Percentiles rank a stretch among this genome's conserved stretches.
phyloP scores from a whole-genome alignment of 2,113 vertebrate species.

The Brachyhypopomus gauderio region DNA sequence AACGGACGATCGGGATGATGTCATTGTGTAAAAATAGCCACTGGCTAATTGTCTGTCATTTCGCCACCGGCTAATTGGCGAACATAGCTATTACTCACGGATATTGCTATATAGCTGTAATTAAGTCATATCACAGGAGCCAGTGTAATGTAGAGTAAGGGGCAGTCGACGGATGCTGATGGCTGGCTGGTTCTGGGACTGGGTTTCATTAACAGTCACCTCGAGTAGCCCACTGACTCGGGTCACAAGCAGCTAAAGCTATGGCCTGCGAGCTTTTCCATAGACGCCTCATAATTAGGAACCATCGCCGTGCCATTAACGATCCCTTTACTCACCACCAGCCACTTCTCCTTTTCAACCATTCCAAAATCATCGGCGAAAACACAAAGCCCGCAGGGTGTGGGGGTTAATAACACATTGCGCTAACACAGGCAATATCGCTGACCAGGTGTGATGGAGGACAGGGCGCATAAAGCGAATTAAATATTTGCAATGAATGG shows the following conservation, averaged over 20 bases:
- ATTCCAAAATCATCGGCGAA: conserved; percentile 41
- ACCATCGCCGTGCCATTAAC: conserved; percentile 24
- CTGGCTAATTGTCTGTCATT: not conserved
- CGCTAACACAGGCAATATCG: not conserved
- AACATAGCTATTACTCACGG: not conserved
- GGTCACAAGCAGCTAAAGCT: conserved; percentile 46
- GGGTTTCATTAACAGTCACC: conserved; percentile 44
- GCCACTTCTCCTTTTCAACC: conserved; percentile 47
- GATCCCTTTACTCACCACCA: not conserved
- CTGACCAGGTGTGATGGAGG: not conserved
- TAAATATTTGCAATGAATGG: conserved; percentile 11
- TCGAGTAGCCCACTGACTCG: conserved; percentile 28
- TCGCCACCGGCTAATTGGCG: conserved; percentile 19
- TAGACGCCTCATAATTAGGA: conserved; percentile 44
- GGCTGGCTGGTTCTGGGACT: conserved; percentile 40
- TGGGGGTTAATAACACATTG: conserved; percentile 21
- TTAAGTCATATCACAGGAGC: not conserved
- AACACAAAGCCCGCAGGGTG: conserved; percentile 6
- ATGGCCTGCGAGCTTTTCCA: conserved; percentile 4
- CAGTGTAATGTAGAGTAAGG: not conserved
- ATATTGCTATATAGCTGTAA: not conserved
- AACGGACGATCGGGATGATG: not conserved
- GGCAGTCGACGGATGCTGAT: not conserved
- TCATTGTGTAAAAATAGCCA: conserved; percentile 8
- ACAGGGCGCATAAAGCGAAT: not conserved